Evolutionary conservation across 2,888 invertebrate species (phyloP), one percentile per base, ranked within the genome.

Genomic region (Apomyelois bistriatella): DNA sequence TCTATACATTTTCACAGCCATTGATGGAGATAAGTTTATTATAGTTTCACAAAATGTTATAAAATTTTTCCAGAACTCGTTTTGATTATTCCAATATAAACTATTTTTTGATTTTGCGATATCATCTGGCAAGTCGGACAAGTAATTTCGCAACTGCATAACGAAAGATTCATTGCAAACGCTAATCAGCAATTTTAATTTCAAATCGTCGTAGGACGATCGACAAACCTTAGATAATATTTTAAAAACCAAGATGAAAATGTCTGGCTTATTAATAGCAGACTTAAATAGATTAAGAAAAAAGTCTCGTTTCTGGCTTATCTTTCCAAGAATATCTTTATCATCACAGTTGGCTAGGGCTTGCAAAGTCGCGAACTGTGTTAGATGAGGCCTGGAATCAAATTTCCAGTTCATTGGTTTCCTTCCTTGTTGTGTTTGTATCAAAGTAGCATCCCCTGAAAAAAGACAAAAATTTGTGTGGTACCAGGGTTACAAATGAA

Each of bases 31-130:
- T n/a, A 76, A 65, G 17, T 74, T 72, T 1, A 85, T 67, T 16
- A 92, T 65, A 47, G 72, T 74, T 53, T 85, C 79, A 53, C 73
- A 77, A 61, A 86, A 79, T 12, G 46, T 58, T 36, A 84, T 59
- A 12, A 82, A 77, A 59, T 85, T 76, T 12, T 58, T 55, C 88
- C 88, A 88, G 72, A 88, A 88, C 15, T 65, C 64, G n/a, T 60
- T 62, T 59, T 70, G 75, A 48, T 82, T 64, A 7, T 71, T 68
- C 86, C 87, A 88, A 57, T 87, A 88, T 52, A 78, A 62, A 12
- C 56, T 61, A 46, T 69, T 70, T 10, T 57, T 51, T 1, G 42
- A 36, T 52, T 65, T 71, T 1, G 53, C 56, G 17, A 58, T 54
- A 0, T 57, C 54, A 53, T 78, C 82, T 0, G 84, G 85, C 38